Conservation (phyloP, 1,140 invertebrate genomes). For the Cardiocondyla obscurior region DNA sequence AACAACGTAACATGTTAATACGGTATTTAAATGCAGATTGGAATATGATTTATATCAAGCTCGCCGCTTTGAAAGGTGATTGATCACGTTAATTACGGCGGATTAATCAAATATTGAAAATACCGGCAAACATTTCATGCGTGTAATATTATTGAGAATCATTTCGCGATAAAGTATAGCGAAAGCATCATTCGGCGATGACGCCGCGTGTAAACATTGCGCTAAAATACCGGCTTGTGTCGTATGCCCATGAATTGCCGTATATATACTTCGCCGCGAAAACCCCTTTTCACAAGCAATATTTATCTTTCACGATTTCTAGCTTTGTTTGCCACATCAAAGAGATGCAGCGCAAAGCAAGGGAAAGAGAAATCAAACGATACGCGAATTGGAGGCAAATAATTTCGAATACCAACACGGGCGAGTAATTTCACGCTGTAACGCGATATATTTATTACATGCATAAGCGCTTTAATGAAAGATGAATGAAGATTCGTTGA, state of each 20-base stretch:
- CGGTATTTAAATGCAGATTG: conserved; percentile 34
- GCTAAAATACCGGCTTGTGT: conserved; percentile 43
- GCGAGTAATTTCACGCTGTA: conserved; percentile 5
- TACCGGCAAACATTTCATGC: conserved; percentile 18
- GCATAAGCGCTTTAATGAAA: background rate
- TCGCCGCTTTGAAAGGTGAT: conserved; percentile 32
- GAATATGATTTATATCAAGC: conserved; percentile 26
- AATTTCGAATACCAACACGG: background rate
- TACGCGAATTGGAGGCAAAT: conserved; percentile 10
- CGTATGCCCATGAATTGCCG: background rate
- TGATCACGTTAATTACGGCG: conserved; percentile 35
- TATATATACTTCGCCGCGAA: conserved; percentile 3
- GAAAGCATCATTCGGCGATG: background rate
- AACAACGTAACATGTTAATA: conserved; percentile 44
- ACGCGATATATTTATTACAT: background rate
- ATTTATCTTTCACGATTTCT: conserved; percentile 34
- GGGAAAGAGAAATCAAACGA: conserved; percentile 9
- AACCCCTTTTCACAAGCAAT: conserved; percentile 17
- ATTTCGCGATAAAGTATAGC: conserved; percentile 30
- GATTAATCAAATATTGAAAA: conserved; percentile 52
- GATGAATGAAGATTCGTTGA: background rate
- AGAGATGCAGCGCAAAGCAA: background rate
- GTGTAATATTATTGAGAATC: conserved; percentile 57
- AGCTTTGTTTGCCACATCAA: conserved; percentile 43
- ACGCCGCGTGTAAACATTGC: conserved; percentile 31